Evolutionary conservation across 2,888 invertebrate species (phyloP).

Genomic region (Dicranocentrus wangi): DNA sequence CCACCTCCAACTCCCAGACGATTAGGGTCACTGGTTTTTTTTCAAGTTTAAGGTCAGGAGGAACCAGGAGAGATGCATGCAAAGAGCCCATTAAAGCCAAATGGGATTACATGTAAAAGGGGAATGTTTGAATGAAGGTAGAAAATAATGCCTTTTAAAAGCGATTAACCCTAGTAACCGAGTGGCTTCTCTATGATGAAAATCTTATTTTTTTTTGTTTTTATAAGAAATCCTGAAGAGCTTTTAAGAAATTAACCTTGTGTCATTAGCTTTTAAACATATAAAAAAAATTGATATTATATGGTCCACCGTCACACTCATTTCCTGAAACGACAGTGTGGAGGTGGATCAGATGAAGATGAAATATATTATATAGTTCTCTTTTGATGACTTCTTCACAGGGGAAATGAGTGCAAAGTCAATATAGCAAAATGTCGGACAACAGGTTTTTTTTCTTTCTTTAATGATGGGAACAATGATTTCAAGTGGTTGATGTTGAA

Average conservation of each 20-base stretch:
- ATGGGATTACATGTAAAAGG: background rate
- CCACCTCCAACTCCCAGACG: too few species aligned
- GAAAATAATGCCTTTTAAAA: background rate
- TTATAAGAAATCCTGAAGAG: background rate
- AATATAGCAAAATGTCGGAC: background rate
- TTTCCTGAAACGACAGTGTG: slow-evolving; percentile 5
- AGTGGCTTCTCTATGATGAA: background rate
- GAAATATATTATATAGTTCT: too few species aligned
- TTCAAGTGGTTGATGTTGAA: slow-evolving; percentile 12
- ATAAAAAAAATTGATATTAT: slow-evolving; percentile 18
- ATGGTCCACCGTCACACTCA: slow-evolving; percentile 29
- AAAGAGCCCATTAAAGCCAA: background rate
- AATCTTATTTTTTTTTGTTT: slow-evolving; percentile 1
- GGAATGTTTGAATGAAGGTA: background rate
- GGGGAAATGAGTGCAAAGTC: slow-evolving; percentile 29
- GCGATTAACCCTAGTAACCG: slow-evolving; percentile 21
- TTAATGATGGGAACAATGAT: slow-evolving; percentile 5
- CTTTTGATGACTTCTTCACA: slow-evolving; percentile 43
- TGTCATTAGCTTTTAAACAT: slow-evolving; percentile 17
- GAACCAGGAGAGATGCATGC: background rate
- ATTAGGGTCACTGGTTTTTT: background rate
- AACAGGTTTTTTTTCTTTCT: slow-evolving; percentile 30
- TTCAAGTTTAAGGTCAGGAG: slow-evolving; percentile 52
- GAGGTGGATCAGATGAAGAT: background rate
- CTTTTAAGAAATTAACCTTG: slow-evolving; percentile 12